These are phyloP conservation scores for Prionace glauca DNA, from an alignment of 2,797 vertebrate species.

Conservation along the genomic window DNA sequence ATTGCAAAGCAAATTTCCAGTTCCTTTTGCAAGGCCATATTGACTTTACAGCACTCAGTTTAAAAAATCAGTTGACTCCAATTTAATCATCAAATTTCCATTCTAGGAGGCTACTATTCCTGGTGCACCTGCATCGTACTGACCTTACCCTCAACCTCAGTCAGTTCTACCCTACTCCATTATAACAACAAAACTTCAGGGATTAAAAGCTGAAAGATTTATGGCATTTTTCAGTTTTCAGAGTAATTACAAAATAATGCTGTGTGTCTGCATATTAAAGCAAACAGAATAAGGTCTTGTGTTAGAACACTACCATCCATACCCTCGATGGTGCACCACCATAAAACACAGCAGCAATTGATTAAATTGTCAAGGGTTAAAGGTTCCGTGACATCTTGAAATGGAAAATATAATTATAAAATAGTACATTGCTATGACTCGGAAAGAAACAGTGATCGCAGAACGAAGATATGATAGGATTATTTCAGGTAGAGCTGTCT, in stretches of 20 bases:
- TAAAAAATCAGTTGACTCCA: conserved; percentile 10
- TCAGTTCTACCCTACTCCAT: background rate
- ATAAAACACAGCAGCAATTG: background rate
- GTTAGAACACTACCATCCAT: background rate
- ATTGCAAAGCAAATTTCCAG: conserved; percentile 16
- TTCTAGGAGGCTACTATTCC: background rate
- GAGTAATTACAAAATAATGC: background rate
- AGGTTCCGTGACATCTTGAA: background rate
- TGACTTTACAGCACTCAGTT: background rate
- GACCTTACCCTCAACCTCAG: background rate
- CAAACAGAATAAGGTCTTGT: background rate
- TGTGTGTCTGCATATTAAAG: background rate
- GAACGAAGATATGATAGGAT: background rate
- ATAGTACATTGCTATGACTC: background rate
- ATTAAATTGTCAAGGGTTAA: background rate
- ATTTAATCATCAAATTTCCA: conserved; percentile 1
- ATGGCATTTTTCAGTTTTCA: background rate
- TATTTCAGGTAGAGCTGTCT: background rate
- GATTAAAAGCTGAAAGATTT: conserved; percentile 25
- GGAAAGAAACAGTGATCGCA: background rate
- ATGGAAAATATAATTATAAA: background rate
- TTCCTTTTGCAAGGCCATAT: background rate
- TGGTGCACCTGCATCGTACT: background rate
- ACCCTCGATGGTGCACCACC: background rate
- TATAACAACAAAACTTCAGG: background rate